Evolutionary conservation across 2,888 invertebrate genomes (phyloP).

Genomic region (Adelognathus sp.): DNA sequence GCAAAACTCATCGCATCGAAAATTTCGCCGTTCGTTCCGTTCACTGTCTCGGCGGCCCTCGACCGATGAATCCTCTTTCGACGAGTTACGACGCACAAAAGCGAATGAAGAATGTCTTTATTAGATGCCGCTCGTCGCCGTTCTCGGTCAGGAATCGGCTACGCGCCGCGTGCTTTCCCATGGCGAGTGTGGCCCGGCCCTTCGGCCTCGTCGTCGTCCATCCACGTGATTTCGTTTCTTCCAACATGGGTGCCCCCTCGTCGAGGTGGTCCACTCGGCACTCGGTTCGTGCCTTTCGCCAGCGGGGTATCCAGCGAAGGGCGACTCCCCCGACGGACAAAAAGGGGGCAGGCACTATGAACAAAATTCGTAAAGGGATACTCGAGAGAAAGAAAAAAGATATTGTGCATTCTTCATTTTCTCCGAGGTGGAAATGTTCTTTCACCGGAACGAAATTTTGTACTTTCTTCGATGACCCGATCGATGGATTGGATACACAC

Average conservation of each 20-base stretch:
- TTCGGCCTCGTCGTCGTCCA: constrained; percentile 67
- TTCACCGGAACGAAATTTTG: constrained; percentile 57
- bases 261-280: constrained; percentile 69
- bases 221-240: constrained; percentile 61
- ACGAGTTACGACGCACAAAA: constrained; percentile 65
- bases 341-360: constrained; percentile 59
- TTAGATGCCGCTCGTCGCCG: constrained; percentile 72
- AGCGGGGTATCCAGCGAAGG: constrained; percentile 16
- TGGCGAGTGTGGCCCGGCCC: constrained; percentile 61
- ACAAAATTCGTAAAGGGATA: constrained; percentile 19
- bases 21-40: constrained; percentile 35
- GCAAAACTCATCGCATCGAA: constrained; percentile 47
- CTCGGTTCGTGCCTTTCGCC: constrained; percentile 51
- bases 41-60: constrained; percentile 11
- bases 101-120: constrained; percentile 80
- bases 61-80: constrained; percentile 23
- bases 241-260: constrained; percentile 73
- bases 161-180: constrained; percentile 66
- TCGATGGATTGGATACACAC: constrained; percentile 58
- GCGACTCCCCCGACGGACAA: constrained; percentile 48
- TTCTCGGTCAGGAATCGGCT: too few relatives aligned
- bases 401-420: constrained; percentile 39
- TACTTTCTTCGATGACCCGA: constrained; percentile 60
- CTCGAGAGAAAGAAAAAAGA: constrained; percentile 22
- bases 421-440: constrained; percentile 58